Conservation (phyloP, 2,888 invertebrate genomes). For the Formica aserva region DNA sequence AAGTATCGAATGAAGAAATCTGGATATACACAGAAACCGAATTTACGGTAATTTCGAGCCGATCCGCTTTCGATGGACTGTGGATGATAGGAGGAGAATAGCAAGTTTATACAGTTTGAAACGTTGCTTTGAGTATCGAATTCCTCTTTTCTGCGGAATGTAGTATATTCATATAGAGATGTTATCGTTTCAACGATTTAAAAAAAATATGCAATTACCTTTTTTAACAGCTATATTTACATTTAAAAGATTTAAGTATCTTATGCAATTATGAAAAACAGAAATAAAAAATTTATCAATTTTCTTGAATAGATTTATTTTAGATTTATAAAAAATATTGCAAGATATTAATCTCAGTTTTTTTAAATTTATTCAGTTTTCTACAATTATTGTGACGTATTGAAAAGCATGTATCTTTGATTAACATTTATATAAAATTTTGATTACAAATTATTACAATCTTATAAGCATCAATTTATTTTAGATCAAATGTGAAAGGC, state of each 20-base stretch:
- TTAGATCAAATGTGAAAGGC: background rate
- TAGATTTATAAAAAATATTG: background rate
- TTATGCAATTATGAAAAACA: background rate
- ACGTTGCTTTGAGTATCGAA: slow-evolving; percentile 43
- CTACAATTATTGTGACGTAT: background rate
- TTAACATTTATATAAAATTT: slow-evolving; percentile 4
- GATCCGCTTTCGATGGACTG: slow-evolving; percentile 57
- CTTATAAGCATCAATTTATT: background rate
- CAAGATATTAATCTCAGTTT: background rate
- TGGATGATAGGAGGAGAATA: slow-evolving; percentile 60
- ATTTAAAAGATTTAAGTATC: background rate
- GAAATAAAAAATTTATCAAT: background rate
- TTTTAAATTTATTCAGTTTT: background rate
- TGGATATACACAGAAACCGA: slow-evolving; percentile 48
- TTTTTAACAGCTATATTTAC: background rate
- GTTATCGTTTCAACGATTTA: slow-evolving; percentile 20
- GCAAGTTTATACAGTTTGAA: slow-evolving; percentile 51
- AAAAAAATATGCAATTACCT: background rate
- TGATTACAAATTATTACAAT: background rate
- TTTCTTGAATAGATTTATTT: background rate
- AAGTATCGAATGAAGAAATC: slow-evolving; percentile 50
- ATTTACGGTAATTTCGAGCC: slow-evolving; percentile 64
- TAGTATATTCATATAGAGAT: slow-evolving; percentile 1
- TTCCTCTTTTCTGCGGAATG: slow-evolving; percentile 17
- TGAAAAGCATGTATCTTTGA: background rate